Evolutionary conservation across 2,113 vertebrate species (phyloP).

Genomic region (Scopus umbretta): DNA sequence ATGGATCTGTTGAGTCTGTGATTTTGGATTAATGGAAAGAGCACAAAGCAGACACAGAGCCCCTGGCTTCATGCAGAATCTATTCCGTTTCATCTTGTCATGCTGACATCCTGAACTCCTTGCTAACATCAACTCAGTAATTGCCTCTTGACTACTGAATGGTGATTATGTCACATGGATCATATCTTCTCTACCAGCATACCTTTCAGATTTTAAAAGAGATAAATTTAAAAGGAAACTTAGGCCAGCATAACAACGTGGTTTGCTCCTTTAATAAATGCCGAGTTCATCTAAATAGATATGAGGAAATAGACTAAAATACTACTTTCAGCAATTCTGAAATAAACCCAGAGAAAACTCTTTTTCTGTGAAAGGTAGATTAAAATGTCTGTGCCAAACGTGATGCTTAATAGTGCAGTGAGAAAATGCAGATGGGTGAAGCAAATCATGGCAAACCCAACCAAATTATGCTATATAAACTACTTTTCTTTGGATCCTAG

Average conservation of each 20-base stretch:
- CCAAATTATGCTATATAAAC: background rate
- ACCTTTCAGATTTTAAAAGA: background rate
- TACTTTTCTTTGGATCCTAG: background rate
- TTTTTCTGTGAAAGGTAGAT: background rate
- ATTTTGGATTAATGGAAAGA: background rate
- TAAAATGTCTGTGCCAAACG: background rate
- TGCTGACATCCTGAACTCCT: background rate
- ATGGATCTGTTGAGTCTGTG: background rate
- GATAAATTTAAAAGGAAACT: background rate
- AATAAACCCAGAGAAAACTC: background rate
- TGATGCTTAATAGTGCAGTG: background rate
- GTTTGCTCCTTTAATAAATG: background rate
- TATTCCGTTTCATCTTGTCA: background rate
- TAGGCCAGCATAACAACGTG: background rate
- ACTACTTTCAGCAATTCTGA: background rate
- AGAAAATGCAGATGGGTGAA: conserved; percentile 2
- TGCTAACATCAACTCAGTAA: background rate
- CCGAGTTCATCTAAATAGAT: background rate
- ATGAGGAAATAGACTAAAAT: background rate
- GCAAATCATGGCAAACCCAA: background rate
- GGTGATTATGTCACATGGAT: background rate
- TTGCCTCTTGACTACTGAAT: background rate
- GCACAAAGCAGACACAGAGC: background rate
- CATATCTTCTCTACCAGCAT: background rate
- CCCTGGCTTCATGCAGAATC: background rate